phyloP scores from a whole-genome alignment of 2,113 vertebrate genomes.

The Pterophyllum scalare region DNA sequence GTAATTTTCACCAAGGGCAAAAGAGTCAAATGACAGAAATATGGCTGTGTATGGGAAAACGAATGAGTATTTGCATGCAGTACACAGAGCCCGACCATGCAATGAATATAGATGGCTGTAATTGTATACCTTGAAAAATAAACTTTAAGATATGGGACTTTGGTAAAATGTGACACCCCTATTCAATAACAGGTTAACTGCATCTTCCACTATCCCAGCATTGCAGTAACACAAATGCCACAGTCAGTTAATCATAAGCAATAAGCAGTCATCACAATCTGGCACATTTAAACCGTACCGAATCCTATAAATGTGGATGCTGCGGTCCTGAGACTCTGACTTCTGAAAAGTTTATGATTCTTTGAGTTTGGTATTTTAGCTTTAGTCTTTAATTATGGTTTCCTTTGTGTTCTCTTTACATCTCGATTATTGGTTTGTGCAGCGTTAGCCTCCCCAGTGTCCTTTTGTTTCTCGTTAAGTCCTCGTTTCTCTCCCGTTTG shows the following conservation, averaged over 20 bases:
- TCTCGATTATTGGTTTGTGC: no score
- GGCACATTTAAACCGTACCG: background rate
- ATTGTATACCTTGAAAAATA: conserved; percentile 46
- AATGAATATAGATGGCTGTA: conserved; percentile 54
- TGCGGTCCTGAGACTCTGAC: no score
- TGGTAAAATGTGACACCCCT: conserved; percentile 22
- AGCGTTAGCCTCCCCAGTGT: no score
- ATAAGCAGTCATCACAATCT: background rate
- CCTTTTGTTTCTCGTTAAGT: no score
- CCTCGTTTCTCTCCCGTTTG: no score
- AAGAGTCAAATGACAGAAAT: conserved; percentile 65
- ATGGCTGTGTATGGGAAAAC: conserved; percentile 40
- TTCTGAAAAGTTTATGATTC: no score
- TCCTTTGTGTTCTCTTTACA: no score
- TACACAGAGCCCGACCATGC: conserved; percentile 25
- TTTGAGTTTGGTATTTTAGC: no score
- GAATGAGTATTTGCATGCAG: conserved; percentile 65
- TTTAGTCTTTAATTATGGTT: no score
- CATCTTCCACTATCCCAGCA: background rate
- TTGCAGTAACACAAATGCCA: background rate
- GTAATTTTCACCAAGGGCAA: conserved; percentile 79
- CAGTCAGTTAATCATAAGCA: background rate
- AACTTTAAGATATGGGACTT: conserved; percentile 38
- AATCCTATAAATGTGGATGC: background rate
- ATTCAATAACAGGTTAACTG: conserved; percentile 1